Base-by-base conservation (phyloP, 2,113 vertebrate genomes). In the Phalacrocorax aristotelis region DNA sequence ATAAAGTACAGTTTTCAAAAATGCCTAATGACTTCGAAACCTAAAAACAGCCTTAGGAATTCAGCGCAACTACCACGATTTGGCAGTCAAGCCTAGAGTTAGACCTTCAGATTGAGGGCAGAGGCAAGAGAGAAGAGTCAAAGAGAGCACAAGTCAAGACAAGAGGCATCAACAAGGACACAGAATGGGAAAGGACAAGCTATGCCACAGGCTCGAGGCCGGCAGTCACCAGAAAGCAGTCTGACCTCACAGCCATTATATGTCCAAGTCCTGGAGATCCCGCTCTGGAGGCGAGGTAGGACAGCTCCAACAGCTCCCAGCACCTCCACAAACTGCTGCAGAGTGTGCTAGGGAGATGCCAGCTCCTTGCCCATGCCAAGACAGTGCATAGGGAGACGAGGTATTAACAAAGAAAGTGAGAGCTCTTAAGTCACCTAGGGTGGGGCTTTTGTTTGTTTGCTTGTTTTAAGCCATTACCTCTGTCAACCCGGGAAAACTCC, bases 201-300 rank as follows among this genome's bases (percentile, higher is more conserved):
- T 62, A 13, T 16, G 14, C 18, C 21, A 14, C 1, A 0, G 54
- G 8, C 60, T 86, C 4, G 1, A 87, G 27, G 20, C 34, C 6
- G 2, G 27, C 44, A 42, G 26, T 6, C 4, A 5, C 30, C 68
- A 83, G 48, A 58, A 26, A 74, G 38, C 60, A 78, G 27, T 32
- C 22, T 64, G n/a, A 57, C 17, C 58, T 89, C 61, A 70, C 22
- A 46, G 34, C 29, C 22, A 32, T 48, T 38, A 6, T 23, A 51
- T 7, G 4, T 30, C 34, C 42, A 34, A 4, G 12, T 25, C 34
- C 64, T 23, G 13, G 14, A 89, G n/a, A 55, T 30, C 9, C 19
- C 0, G 0, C 60, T 32, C 26, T 25, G 13, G 9, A 18, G n/a
- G 52, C 26, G 38, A 30, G 1, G 7, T 12, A 27, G 44, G 29